Base-by-base conservation (phyloP, 2,888 invertebrate species). In the Norana najaformis region DNA sequence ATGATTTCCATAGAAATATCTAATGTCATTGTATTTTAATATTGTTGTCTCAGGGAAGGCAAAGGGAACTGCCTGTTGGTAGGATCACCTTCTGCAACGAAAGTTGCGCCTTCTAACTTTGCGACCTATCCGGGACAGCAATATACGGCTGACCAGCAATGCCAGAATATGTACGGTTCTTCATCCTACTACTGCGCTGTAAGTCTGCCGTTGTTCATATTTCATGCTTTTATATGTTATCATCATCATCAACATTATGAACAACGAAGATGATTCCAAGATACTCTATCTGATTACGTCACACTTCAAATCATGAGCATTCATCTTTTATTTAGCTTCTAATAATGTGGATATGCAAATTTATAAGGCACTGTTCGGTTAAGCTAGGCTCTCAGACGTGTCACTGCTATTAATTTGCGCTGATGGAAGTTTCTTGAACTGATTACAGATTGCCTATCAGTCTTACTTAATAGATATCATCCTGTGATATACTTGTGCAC, bases 101-200 rank as follows among this genome's bases (percentile, higher is more conserved):
- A 13, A 34, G 11, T 6, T 1, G 69, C 18, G 39, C 83, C 83
- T 20, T 34, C 83, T 18, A 35, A 83, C 83, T 83, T 83, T 35
- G 35, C 83, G 4, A 6, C 35, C 16, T 35, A 92, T 35, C 93
- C 93, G 2, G 94, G 94, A 0, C 93, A 93, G 88, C 89, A 91
- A 16, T 93, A 92, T 89, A 90, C 91, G n/a, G 92, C 93, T 18
- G 93, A 94, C 89, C 92, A 93, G 14, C 94, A 94, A 90, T 94
- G 94, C 83, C 90, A 92, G 38, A 90, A 92, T 82, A 93, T 93
- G 34, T 93, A 93, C 92, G 94, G 94, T 30, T 90, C 91, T 14
- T 89, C 89, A 0, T 93, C 93, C 23, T 93, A 93, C 90, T 91
- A 93, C 37, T 93, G 94, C 89, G 92, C 93, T 91, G 94, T 90